phyloP scores from a whole-genome alignment of 2,888 invertebrate genomes.

The Caenorhabditis sinica region DNA sequence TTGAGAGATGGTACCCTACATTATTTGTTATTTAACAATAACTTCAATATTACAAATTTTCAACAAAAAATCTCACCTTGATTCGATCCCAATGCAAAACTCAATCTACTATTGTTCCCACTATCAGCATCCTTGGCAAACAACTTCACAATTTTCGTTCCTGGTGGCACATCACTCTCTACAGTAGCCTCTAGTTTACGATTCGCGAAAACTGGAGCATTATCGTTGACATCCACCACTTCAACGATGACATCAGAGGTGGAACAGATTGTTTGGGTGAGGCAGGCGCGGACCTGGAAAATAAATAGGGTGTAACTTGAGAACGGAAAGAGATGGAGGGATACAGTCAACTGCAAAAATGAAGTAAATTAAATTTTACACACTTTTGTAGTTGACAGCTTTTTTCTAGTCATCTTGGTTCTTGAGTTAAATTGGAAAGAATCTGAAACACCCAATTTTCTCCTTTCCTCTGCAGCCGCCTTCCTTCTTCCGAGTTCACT shows the following conservation, averaged over 20 bases:
- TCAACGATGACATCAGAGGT: constrained; percentile 59
- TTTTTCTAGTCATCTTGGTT: background rate
- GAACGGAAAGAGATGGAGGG: background rate
- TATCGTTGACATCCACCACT: constrained; percentile 80
- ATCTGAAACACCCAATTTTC: background rate
- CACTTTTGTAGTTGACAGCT: background rate
- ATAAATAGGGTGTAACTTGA: background rate
- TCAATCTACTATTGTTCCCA: constrained; percentile 74
- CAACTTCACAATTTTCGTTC: constrained; percentile 66
- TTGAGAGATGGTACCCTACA: no score
- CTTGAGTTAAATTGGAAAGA: background rate
- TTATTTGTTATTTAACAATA: no score
- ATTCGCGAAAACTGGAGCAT: constrained; percentile 75
- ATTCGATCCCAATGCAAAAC: constrained; percentile 70
- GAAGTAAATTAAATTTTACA: background rate
- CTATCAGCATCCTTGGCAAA: constrained; percentile 76
- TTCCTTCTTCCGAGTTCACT: background rate
- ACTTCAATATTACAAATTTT: no score
- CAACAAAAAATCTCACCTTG: constrained; percentile 53
- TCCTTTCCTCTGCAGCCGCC: background rate
- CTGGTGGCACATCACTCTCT: constrained; percentile 77
- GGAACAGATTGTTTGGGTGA: constrained; percentile 67
- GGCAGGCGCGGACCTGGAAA: constrained; percentile 70
- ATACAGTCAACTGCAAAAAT: background rate
- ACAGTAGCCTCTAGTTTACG: constrained; percentile 71